Evolutionary conservation across 2,113 vertebrate species (phyloP).

Genomic region (Neolamprologus variostigma): DNA sequence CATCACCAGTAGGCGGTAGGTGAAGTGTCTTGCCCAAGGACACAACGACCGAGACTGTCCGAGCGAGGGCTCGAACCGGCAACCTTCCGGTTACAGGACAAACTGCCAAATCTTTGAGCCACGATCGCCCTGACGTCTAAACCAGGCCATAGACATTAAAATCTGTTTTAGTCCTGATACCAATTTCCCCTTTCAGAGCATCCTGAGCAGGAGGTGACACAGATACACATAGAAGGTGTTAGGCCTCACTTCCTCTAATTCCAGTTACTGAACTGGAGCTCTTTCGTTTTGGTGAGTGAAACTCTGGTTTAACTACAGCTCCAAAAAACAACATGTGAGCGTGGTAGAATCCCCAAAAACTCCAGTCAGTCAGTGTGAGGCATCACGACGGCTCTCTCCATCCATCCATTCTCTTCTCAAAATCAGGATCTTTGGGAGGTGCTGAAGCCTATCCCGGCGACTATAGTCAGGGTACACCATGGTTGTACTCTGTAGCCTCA

Average conservation of each 20-base stretch:
- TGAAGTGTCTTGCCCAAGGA: background rate
- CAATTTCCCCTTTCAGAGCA: background rate
- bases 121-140: fast-evolving
- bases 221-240: background rate
- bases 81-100: fast-evolving
- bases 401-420: background rate
- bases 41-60: background rate
- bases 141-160: background rate
- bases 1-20: fast-evolving
- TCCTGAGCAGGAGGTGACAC: background rate
- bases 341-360: background rate
- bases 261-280: background rate
- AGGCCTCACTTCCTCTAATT: background rate
- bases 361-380: background rate
- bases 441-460: fast-evolving
- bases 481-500: background rate
- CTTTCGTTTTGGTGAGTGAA: background rate
- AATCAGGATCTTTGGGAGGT: background rate
- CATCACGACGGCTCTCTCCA: background rate
- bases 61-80: fast-evolving
- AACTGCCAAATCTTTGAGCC: fast-evolving
- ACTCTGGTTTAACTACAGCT: background rate
- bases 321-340: background rate
- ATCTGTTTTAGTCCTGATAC: background rate
- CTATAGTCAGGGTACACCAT: fast-evolving